Evolutionary conservation across 2,797 vertebrate genomes (phyloP).

Genomic region (Onychomys torridus): DNA sequence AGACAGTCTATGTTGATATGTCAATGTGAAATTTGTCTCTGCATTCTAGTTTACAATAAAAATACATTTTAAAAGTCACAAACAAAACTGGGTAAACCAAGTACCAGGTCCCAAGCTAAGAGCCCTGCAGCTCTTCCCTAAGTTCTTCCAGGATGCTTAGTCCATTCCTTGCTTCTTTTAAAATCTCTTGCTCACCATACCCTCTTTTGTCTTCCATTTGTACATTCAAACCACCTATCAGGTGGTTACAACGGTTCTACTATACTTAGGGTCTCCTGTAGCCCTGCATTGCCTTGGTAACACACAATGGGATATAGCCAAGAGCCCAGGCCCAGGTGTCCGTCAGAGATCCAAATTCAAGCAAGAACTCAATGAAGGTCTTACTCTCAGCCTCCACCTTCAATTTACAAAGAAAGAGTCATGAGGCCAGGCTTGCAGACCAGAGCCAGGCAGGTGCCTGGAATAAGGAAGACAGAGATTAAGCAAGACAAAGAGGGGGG

Average conservation of each 20-base stretch:
- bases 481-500: background rate
- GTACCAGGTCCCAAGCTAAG: background rate
- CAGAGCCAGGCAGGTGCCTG: background rate
- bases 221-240: background rate
- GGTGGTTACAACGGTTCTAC: background rate
- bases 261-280: background rate
- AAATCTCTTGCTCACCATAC: background rate
- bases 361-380: background rate
- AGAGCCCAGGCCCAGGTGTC: background rate
- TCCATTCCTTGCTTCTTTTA: background rate
- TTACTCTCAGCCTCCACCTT: background rate
- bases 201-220: background rate
- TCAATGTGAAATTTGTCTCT: background rate
- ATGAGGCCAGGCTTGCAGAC: background rate
- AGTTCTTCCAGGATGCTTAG: background rate
- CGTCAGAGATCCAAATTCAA: background rate
- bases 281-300: background rate
- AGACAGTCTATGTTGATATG: constrained; percentile 15
- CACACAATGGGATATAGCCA: background rate
- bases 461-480: background rate
- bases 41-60: constrained; percentile 46
- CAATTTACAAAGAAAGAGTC: background rate
- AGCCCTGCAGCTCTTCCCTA: background rate
- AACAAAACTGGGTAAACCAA: background rate
- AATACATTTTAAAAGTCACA: constrained; percentile 33